These are phyloP conservation scores for Caenorhabditis doughertyi DNA, from an alignment of 2,888 invertebrate genomes.

Conservation along the genomic window DNA sequence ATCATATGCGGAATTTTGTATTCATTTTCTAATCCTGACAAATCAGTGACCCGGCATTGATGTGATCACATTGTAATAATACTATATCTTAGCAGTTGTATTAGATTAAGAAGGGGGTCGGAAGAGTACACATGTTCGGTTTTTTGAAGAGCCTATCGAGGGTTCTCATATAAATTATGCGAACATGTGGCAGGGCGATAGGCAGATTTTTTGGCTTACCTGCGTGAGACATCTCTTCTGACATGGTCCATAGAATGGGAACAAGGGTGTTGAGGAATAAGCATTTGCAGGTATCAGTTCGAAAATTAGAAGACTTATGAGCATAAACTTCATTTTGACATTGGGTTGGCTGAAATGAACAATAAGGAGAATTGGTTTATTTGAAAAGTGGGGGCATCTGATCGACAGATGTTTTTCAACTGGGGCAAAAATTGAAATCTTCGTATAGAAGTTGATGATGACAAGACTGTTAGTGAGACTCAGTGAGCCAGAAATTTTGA, in stretches of 20 bases:
- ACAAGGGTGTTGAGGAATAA: slow-evolving; percentile 41
- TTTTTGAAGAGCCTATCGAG: slow-evolving; percentile 29
- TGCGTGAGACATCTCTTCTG: slow-evolving; percentile 59
- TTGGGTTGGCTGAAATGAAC: slow-evolving; percentile 31
- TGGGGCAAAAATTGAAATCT: background rate
- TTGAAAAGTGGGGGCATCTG: slow-evolving; percentile 27
- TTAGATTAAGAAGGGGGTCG: background rate
- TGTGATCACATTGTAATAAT: slow-evolving; percentile 39
- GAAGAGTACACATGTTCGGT: slow-evolving; percentile 40
- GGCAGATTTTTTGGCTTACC: slow-evolving; percentile 19
- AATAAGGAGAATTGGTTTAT: slow-evolving; percentile 4
- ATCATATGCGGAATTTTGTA: background rate
- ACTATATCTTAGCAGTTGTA: slow-evolving; percentile 7
- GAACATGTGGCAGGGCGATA: slow-evolving; percentile 14
- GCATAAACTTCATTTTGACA: slow-evolving; percentile 57
- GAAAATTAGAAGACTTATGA: slow-evolving; percentile 1
- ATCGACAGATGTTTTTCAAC: slow-evolving; percentile 37
- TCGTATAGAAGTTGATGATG: slow-evolving; percentile 23
- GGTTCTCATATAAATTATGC: slow-evolving; percentile 61
- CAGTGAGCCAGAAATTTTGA: slow-evolving; percentile 26
- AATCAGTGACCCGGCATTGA: slow-evolving; percentile 49
- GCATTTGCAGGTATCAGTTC: background rate
- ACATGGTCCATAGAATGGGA: slow-evolving; percentile 60
- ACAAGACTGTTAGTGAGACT: slow-evolving; percentile 18
- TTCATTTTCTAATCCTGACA: background rate